A percentile compares a stretch with the other conserved stretches of the same genome.
phyloP scores from a whole-genome alignment of 2,888 invertebrate species.

The Dorcus parallelipipedus region DNA sequence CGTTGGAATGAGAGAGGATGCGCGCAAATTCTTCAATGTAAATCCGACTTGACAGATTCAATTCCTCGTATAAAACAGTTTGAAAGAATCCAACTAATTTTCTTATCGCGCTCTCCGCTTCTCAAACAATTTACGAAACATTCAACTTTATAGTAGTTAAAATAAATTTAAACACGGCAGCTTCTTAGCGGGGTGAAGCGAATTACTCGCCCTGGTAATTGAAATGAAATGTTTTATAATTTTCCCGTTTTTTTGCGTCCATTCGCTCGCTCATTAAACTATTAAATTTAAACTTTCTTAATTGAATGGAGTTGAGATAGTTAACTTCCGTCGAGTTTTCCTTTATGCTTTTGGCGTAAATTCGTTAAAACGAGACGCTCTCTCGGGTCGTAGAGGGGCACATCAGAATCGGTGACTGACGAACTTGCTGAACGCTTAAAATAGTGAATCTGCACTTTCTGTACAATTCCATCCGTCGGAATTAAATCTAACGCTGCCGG shows the following conservation, averaged over 20 bases:
- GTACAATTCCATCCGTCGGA: no score
- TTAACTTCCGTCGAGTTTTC: no score
- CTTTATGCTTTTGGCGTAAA: no score
- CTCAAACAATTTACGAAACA: constrained; percentile 28
- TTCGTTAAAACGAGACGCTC: no score
- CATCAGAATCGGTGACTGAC: no score
- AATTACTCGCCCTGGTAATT: constrained; percentile 25
- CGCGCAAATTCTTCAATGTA: constrained; percentile 24
- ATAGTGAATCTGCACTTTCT: no score
- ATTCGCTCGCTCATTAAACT: background rate
- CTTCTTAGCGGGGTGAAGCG: constrained; percentile 23
- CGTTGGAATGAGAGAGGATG: background rate
- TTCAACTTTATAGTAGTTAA: constrained; percentile 26
- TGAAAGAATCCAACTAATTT: constrained; percentile 31
- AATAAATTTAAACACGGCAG: constrained; percentile 27
- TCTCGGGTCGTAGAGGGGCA: no score
- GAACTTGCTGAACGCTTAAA: no score
- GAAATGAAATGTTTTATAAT: constrained; percentile 20
- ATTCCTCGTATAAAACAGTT: constrained; percentile 28
- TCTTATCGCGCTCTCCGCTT: constrained; percentile 29
- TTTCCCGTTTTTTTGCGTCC: background rate
- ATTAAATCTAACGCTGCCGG: no score
- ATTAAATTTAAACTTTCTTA: constrained; percentile 1
- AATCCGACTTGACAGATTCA: constrained; percentile 28
- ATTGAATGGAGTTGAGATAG: no score